Evolutionary conservation across 1,140 invertebrate species (phyloP), one percentile per base, ranked within the genome.

Genomic region (Drosophila micromelanica): DNA sequence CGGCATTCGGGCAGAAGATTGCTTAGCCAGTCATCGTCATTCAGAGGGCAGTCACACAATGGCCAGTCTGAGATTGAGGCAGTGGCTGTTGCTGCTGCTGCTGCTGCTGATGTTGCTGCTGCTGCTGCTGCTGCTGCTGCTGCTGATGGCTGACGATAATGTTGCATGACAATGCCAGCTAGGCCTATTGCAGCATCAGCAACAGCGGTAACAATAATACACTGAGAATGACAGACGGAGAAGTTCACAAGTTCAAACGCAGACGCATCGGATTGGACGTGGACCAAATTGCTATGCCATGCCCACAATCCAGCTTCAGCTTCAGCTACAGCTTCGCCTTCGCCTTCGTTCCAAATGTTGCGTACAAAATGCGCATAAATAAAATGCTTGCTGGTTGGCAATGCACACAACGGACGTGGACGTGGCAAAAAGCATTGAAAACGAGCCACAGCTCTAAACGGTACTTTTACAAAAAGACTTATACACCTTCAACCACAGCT

Each of bases 311-410:
- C 45, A 48, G 30, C 15, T 30, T 1, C 1, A 15, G 13, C 62
- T 55, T 42, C 13, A 49, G 59, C 46, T 37, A 15, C 60, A 64
- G 60, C 55, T 55, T 20, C 55, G 55, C 46, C 30, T 32, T 68
- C 43, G 43, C 54, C 57, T 48, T 63, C 74, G 59, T 64, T 78
- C 35, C 77, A 79, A 79, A 80, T 71, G 65, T 63, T 71, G 76
- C 76, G 77, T 75, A 78, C 76, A 76, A 80, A 78, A 80, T 80
- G 78, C 78, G 76, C 78, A 80, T 80, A 80, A 80, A 80, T 80
- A 80, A 78, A 78, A 63, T 62, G 52, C 45, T 74, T 60, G 48
- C 32, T 54, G 71, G 45, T 54, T 48, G 51, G 40, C 42, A 62
- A 63, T 63, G 49, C 49, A 37, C 57, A 60, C n/a, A n/a, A n/a